A percentile compares a stretch with the other conserved stretches of the same genome.
phyloP scores from a whole-genome alignment of 2,797 vertebrate genomes.

The Hafferia zeledoni region DNA sequence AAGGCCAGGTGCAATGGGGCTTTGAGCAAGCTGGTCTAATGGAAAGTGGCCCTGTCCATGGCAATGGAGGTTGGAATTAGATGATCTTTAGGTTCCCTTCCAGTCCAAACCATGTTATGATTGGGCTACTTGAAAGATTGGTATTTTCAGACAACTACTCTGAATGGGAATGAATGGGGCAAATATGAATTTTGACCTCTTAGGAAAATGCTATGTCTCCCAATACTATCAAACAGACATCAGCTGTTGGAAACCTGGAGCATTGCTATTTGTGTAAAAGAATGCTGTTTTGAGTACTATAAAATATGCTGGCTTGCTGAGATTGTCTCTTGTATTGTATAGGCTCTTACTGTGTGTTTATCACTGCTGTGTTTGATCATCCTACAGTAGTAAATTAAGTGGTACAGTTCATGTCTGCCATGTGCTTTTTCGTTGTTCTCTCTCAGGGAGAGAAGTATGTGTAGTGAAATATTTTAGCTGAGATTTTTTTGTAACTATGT shows the following conservation, averaged over 20 bases:
- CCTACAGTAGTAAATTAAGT: neutral
- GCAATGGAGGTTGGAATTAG: neutral
- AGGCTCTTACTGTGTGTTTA: neutral
- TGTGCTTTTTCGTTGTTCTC: neutral
- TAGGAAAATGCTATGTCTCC: neutral
- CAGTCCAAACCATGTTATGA: neutral
- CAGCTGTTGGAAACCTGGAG: neutral
- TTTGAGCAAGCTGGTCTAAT: neutral
- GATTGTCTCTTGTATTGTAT: neutral
- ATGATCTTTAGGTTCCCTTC: neutral
- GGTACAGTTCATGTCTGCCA: neutral
- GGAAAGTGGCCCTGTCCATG: neutral
- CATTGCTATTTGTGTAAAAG: neutral
- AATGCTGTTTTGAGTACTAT: neutral
- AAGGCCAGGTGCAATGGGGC: neutral
- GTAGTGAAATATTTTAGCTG: neutral
- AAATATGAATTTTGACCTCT: neutral
- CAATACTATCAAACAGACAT: neutral
- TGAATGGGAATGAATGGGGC: neutral
- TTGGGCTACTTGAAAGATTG: neutral
- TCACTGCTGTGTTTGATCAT: neutral
- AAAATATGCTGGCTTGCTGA: neutral
- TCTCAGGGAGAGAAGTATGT: neutral
- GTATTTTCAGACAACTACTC: neutral
- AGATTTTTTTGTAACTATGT: neutral